These are phyloP conservation scores for Vanessa cardui DNA, from an alignment of 2,888 invertebrate species.

Conservation along the genomic window DNA sequence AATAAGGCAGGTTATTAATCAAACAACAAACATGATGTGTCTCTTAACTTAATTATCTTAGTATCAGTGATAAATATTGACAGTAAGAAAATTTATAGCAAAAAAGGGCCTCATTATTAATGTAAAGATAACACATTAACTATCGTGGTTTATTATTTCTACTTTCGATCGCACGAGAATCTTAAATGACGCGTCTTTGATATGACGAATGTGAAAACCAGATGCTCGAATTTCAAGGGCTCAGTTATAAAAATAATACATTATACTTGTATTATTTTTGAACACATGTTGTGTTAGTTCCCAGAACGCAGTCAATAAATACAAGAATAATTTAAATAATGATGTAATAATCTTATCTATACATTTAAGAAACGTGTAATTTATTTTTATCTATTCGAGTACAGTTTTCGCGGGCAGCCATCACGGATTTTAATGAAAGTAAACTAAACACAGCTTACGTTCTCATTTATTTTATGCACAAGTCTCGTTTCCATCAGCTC, in stretches of 20 bases:
- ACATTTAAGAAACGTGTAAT: background rate
- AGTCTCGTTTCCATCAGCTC: too few species aligned
- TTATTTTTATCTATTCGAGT: too few species aligned
- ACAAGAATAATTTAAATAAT: background rate
- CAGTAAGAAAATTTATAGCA: too few species aligned
- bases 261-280: background rate
- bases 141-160: background rate
- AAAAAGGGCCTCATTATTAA: too few species aligned
- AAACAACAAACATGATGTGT: too few species aligned
- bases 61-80: too few species aligned
- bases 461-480: too few species aligned
- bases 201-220: conserved; percentile 28
- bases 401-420: too few species aligned
- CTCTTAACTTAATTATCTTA: too few species aligned
- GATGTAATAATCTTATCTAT: background rate
- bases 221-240: conserved; percentile 30
- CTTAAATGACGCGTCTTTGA: conserved; percentile 13
- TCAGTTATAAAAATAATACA: conserved; percentile 25
- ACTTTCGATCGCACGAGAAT: conserved; percentile 7
- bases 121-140: background rate
- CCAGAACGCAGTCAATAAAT: conserved; percentile 13
- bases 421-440: too few species aligned
- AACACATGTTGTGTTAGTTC: conserved; percentile 13
- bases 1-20: too few species aligned
- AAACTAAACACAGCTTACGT: too few species aligned